These are phyloP conservation scores for Bolinopsis microptera DNA, from an alignment of 37 sponge, comb jelly and placozoan species.

Conservation along the genomic window DNA sequence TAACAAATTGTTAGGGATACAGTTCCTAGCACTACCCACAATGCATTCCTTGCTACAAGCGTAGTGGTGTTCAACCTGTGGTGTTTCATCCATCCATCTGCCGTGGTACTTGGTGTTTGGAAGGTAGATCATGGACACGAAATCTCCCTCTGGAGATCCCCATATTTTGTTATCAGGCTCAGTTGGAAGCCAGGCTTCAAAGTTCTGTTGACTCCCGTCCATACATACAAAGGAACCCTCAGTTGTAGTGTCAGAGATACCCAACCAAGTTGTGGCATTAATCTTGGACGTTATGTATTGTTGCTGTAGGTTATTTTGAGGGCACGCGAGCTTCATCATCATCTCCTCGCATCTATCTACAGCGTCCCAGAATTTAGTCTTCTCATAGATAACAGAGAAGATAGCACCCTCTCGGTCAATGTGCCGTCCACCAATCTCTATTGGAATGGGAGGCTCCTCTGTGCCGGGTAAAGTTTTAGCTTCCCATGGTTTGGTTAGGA, in stretches of 20 bases:
- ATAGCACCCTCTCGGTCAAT: background rate
- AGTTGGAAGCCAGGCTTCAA: background rate
- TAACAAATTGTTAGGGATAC: background rate
- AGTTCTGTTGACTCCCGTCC: background rate
- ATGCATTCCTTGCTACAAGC: background rate
- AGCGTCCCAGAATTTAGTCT: background rate
- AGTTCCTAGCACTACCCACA: background rate
- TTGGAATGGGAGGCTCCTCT: background rate
- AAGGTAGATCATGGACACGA: background rate
- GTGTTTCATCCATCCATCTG: background rate
- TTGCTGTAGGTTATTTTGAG: background rate
- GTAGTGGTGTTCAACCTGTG: background rate
- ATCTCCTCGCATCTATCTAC: background rate
- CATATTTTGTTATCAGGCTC: background rate
- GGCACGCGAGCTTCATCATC: background rate
- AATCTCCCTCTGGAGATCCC: background rate
- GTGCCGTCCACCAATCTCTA: background rate
- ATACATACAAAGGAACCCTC: constrained; percentile 1
- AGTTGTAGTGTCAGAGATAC: background rate
- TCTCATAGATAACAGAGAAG: background rate
- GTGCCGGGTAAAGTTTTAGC: background rate
- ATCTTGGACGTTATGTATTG: background rate
- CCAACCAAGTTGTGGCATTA: background rate
- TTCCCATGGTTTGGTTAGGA: background rate
- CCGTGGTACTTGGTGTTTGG: background rate